phyloP scores from a whole-genome alignment of 2,888 invertebrate species.

The Aquatica leii region DNA sequence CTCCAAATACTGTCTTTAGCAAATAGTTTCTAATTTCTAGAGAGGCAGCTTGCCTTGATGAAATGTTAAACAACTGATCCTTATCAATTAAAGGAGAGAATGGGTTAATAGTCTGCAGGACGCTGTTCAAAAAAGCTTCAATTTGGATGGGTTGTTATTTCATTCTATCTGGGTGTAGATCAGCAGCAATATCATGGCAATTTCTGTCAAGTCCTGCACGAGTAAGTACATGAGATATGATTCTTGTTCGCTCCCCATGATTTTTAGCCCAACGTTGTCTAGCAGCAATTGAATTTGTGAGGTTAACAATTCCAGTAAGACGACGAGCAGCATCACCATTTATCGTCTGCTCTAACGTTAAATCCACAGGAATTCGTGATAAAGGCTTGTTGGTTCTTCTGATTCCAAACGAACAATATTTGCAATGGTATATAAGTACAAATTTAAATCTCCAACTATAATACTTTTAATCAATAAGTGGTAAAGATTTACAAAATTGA shows the following conservation, averaged over 20 bases:
- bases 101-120: slow-evolving; percentile 15
- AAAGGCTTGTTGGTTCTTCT: slow-evolving; percentile 42
- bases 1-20: no score
- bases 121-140: no score
- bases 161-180: no score
- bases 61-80: slow-evolving; percentile 40
- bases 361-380: slow-evolving; percentile 42
- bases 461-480: slow-evolving; percentile 43
- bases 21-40: no score
- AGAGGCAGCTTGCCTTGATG: slow-evolving; percentile 42
- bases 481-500: slow-evolving; percentile 36
- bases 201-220: slow-evolving; percentile 33
- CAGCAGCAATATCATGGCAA: neutral
- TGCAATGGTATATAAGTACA: slow-evolving; percentile 37
- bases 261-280: slow-evolving; percentile 46
- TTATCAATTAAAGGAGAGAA: slow-evolving; percentile 3
- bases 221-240: no score
- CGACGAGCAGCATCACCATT: no score
- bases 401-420: slow-evolving; percentile 40
- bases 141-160: slow-evolving; percentile 27
- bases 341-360: no score
- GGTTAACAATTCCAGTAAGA: no score
- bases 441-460: slow-evolving; percentile 39
- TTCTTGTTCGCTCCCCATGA: no score
- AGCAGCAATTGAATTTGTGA: slow-evolving; percentile 44